Conservation (phyloP, 2,888 invertebrate species). For the Drosophila prostipennis region DNA sequence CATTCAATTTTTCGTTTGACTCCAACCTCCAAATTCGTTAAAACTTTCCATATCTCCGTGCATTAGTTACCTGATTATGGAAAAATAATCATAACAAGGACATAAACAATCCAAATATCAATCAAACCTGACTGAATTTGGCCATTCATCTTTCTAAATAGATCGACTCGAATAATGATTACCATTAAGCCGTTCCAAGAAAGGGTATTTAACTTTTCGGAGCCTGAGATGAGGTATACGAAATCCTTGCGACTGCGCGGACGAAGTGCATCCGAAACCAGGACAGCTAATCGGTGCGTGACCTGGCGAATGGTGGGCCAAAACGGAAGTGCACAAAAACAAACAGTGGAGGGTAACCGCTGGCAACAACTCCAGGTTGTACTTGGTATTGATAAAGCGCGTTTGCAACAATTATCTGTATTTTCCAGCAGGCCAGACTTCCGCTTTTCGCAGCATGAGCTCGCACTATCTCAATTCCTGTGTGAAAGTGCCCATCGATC, state of each 20-base stretch:
- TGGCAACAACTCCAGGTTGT: slow-evolving; percentile 60
- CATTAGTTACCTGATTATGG: no score
- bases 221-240: no score
- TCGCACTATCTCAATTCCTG: slow-evolving; percentile 89
- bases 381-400: slow-evolving; percentile 68
- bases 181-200: not conserved
- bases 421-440: slow-evolving; percentile 16
- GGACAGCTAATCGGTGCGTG: slow-evolving; percentile 40
- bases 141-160: no score
- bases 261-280: slow-evolving; percentile 25
- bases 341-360: slow-evolving; percentile 54
- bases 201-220: not conserved
- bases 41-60: no score
- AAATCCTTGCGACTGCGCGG: slow-evolving; percentile 29
- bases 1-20: no score
- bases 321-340: slow-evolving; percentile 63
- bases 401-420: slow-evolving; percentile 30
- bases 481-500: slow-evolving; percentile 89
- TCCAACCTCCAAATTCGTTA: no score
- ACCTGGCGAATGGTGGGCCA: slow-evolving; percentile 50
- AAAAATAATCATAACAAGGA: no score
- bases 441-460: slow-evolving; percentile 80
- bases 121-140: no score
- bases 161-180: not conserved
- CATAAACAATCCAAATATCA: no score